A percentile compares a stretch with the other conserved stretches of the same genome.
These are phyloP conservation scores for Catagonus wagneri DNA, from an alignment of 2,113 vertebrate species.

Conservation along the genomic window DNA sequence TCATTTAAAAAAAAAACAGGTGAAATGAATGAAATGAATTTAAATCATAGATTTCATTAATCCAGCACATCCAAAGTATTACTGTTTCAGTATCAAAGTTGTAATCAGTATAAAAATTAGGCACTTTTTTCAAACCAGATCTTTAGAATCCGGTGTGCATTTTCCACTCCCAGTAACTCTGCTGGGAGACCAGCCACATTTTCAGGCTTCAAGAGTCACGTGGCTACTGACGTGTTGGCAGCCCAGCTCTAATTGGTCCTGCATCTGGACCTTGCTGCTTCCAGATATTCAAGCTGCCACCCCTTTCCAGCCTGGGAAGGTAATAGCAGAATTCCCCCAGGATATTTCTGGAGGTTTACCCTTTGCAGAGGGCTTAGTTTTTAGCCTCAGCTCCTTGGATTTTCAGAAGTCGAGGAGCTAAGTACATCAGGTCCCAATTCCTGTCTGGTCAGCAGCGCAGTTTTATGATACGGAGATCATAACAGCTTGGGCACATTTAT, in stretches of 20 bases:
- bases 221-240: neutral
- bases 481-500: neutral
- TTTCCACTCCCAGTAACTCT: neutral
- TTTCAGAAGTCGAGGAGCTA: neutral
- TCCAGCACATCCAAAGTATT: neutral
- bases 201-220: fast-evolving
- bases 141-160: neutral
- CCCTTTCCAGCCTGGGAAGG: neutral
- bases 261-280: neutral
- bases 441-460: neutral
- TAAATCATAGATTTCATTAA: neutral
- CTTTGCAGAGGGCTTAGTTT: neutral
- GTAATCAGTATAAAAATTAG: neutral
- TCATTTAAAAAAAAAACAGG: neutral
- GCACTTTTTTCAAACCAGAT: neutral
- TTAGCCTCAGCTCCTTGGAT: neutral
- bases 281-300: neutral
- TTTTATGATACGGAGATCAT: neutral
- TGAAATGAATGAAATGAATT: neutral
- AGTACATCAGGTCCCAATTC: neutral
- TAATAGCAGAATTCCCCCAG: neutral
- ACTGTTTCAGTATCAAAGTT: neutral
- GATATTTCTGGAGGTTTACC: neutral
- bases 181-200: neutral
- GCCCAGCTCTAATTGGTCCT: neutral